Conservation (phyloP, 1,140 invertebrate genomes). For the Drosophila pseudoananassae region DNA sequence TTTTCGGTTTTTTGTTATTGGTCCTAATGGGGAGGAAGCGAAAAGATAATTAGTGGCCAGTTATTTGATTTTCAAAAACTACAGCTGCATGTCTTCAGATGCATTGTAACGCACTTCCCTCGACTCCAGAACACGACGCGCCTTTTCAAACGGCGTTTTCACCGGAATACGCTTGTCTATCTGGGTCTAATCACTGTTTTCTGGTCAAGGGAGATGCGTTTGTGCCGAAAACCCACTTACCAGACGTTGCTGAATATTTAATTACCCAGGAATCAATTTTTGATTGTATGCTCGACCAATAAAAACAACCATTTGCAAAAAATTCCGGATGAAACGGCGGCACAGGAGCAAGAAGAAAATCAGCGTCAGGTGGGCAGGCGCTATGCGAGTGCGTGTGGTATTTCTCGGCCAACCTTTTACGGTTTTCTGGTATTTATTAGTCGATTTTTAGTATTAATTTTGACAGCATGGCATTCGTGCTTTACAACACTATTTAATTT, state of each 20-base stretch:
- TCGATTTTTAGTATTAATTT: background rate
- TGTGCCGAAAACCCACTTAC: conserved; percentile 45
- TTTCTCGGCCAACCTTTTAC: too few species aligned
- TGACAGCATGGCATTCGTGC: too few species aligned
- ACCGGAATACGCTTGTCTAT: background rate
- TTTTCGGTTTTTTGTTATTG: conserved; percentile 31
- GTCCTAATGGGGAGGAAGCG: conserved; percentile 29
- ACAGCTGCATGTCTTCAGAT: conserved; percentile 17
- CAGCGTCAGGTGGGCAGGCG: background rate
- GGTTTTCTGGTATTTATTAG: background rate
- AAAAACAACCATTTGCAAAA: conserved; percentile 34
- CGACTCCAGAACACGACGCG: conserved; percentile 56
- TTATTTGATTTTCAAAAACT: conserved; percentile 15
- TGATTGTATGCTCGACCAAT: conserved; percentile 72
- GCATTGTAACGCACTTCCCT: conserved; percentile 42
- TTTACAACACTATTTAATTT: background rate
- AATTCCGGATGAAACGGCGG: conserved; percentile 1
- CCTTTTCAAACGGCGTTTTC: conserved; percentile 55
- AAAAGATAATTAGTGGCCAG: conserved; percentile 18
- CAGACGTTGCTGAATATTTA: conserved; percentile 61
- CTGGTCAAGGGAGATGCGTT: conserved; percentile 30
- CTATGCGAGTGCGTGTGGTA: too few species aligned
- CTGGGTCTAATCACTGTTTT: conserved; percentile 19
- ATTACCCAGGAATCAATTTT: conserved; percentile 69
- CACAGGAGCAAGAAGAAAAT: background rate